Conservation (phyloP, 2,888 invertebrate genomes). For the Agrotis puta region DNA sequence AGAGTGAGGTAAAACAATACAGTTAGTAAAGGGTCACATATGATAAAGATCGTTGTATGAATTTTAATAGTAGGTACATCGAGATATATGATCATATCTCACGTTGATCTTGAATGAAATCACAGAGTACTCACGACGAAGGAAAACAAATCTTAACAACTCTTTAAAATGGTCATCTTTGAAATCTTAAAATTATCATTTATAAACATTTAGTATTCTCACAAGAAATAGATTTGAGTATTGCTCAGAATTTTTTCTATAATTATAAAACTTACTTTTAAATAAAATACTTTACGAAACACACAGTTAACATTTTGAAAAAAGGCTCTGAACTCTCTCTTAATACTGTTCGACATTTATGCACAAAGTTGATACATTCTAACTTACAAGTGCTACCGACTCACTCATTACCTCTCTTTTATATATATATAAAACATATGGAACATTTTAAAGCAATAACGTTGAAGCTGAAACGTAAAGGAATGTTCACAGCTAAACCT, state of each 20-base stretch:
- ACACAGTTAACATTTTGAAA: conserved; percentile 67
- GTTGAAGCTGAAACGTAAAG: conserved; percentile 53
- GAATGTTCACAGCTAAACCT: conserved; percentile 57
- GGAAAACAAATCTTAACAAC: conserved; percentile 20
- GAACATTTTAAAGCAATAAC: conserved; percentile 42
- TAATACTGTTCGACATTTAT: conserved; percentile 56
- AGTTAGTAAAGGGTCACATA: conserved; percentile 57
- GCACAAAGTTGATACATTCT: conserved; percentile 49
- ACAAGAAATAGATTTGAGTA: conserved; percentile 71
- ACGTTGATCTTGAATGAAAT: conserved; percentile 48
- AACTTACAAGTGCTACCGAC: conserved; percentile 38
- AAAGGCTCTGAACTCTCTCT: conserved; percentile 77
- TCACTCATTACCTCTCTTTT: conserved; percentile 37
- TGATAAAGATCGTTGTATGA: conserved; percentile 75
- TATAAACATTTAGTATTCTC: conserved; percentile 56
- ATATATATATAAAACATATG: conserved; percentile 50
- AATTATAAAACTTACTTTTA: conserved; percentile 73
- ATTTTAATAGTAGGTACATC: conserved; percentile 57
- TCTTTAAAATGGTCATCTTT: conserved; percentile 43
- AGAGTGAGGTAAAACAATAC: conserved; percentile 71
- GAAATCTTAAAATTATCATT: conserved; percentile 60
- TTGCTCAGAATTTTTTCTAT: conserved; percentile 83
- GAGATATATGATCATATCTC: conserved; percentile 37
- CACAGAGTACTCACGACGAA: conserved; percentile 52
- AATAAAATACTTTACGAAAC: conserved; percentile 64